Percentiles rank a stretch among this genome's conserved stretches.
These are phyloP conservation scores for Desmodus rotundus DNA, from an alignment of 2,113 vertebrate genomes.

Conservation along the genomic window DNA sequence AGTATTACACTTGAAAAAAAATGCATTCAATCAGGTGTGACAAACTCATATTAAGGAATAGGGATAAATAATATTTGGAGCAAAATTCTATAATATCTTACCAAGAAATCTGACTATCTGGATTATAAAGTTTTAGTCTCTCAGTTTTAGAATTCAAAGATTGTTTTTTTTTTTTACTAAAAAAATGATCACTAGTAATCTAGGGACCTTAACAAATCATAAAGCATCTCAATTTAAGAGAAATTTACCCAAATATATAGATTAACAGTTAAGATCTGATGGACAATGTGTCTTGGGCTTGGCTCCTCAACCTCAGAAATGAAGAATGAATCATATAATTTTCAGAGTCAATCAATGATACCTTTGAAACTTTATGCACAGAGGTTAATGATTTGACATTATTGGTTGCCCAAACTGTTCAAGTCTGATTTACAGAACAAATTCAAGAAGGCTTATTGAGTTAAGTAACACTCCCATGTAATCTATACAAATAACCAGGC, in stretches of 20 bases:
- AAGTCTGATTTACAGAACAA: not conserved
- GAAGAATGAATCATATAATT: not conserved
- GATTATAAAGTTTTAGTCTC: not conserved
- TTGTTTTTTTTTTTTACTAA: not conserved
- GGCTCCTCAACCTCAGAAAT: not conserved
- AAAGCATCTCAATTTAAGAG: not conserved
- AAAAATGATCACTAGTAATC: not conserved
- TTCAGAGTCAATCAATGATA: not conserved
- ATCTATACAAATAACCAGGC: not conserved
- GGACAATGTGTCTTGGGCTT: fast-evolving
- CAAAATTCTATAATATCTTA: not conserved
- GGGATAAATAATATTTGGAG: not conserved
- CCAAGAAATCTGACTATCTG: not conserved
- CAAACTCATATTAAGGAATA: not conserved
- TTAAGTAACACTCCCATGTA: not conserved
- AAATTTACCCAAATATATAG: not conserved
- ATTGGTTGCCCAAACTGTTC: not conserved
- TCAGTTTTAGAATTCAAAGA: not conserved
- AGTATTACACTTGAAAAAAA: not conserved
- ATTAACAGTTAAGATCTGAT: not conserved
- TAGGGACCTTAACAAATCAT: not conserved
- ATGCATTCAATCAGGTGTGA: not conserved
- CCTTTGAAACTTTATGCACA: not conserved
- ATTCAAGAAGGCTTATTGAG: not conserved
- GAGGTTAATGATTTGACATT: not conserved